Evolutionary conservation across 2,888 invertebrate species (phyloP).

Genomic region (Nomada hirtipes): DNA sequence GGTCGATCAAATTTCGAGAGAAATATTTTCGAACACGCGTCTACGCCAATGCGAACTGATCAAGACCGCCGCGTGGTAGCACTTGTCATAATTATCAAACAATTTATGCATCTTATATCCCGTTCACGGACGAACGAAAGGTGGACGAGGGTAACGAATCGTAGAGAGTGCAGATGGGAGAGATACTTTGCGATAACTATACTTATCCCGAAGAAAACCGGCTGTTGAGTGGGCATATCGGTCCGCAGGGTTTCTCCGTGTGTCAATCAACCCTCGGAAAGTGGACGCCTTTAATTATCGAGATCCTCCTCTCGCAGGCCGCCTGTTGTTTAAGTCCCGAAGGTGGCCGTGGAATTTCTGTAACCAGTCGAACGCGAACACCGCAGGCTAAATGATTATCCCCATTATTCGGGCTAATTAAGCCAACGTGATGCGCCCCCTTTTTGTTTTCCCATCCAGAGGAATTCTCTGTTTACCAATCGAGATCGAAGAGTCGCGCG

Average conservation of each 20-base stretch:
- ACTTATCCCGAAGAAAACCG: constrained; percentile 41
- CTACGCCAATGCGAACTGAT: constrained; percentile 55
- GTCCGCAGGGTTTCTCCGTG: constrained; percentile 55
- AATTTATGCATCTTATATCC: constrained; percentile 53
- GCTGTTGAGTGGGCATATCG: constrained; percentile 45
- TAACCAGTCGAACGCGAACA: constrained; percentile 38
- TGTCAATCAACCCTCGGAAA: constrained; percentile 69
- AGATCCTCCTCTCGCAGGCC: constrained; percentile 55
- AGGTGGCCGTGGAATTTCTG: constrained; percentile 55
- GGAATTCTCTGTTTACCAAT: not conserved
- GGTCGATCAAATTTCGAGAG: no score
- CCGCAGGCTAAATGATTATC: constrained; percentile 19
- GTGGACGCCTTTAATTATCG: constrained; percentile 70
- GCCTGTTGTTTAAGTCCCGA: constrained; percentile 60
- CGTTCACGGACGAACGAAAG: not conserved
- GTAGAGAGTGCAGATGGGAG: constrained; percentile 28
- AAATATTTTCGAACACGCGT: accelerated
- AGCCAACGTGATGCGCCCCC: not conserved
- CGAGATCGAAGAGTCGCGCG: no score
- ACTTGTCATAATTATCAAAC: constrained; percentile 51
- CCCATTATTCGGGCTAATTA: constrained; percentile 29
- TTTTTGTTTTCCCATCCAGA: not conserved
- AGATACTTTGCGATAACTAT: constrained; percentile 57
- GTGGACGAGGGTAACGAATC: not conserved
- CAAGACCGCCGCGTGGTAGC: constrained; percentile 51